Conservation (phyloP, 2,888 invertebrate genomes). For the Deroplatys truncata region DNA sequence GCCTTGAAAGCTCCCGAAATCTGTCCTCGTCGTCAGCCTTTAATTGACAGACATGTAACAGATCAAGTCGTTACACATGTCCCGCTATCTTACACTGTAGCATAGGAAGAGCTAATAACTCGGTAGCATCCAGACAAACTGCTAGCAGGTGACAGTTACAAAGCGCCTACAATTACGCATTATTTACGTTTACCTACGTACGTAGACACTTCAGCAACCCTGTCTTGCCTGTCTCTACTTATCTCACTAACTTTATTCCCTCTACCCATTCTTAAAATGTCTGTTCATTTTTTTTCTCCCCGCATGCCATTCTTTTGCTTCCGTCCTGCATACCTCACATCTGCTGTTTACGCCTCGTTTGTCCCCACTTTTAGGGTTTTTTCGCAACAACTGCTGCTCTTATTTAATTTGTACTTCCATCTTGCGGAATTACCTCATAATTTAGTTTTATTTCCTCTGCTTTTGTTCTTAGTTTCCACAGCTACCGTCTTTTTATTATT, state of each 20-base stretch:
- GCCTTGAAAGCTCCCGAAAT: not conserved
- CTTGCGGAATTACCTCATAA: not conserved
- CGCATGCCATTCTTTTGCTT: not conserved
- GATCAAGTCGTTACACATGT: not conserved
- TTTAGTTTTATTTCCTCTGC: not conserved
- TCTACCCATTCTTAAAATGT: not conserved
- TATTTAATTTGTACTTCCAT: not conserved
- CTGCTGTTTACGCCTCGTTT: not conserved
- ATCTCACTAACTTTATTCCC: not conserved
- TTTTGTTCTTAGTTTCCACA: not conserved
- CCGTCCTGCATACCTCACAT: not conserved
- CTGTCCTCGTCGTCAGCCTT: not conserved
- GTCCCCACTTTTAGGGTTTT: not conserved
- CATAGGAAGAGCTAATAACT: not conserved
- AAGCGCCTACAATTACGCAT: not conserved
- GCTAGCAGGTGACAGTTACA: not conserved
- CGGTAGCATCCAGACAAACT: not conserved
- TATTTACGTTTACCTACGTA: not conserved
- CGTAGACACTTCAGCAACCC: not conserved
- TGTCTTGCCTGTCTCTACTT: not conserved
- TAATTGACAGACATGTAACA: not conserved
- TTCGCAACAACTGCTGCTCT: not conserved
- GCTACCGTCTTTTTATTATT: not conserved
- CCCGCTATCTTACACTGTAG: not conserved
- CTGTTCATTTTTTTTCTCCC: not conserved